Base-by-base conservation (phyloP, 2,113 vertebrate genomes). In the Oostethus manadensis region DNA sequence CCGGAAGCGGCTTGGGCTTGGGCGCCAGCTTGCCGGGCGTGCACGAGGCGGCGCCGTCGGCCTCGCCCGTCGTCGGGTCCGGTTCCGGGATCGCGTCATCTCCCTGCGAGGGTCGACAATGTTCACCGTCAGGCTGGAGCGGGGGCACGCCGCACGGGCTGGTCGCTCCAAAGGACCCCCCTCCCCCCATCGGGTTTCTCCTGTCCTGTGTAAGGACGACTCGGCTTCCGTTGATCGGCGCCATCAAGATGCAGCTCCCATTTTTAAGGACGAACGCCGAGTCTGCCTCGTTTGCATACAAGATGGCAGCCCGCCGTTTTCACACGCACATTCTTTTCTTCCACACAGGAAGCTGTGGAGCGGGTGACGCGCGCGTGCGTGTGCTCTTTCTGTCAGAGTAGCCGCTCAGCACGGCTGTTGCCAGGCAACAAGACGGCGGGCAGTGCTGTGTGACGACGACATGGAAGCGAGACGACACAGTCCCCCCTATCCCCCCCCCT, bases 1-100 rank as follows among this genome's bases (percentile, higher is more conserved):
- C 95, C 67, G 85, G 85, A 22, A 90, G 88, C 55, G 91, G 92
- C 76, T 95, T 96, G 84, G 92, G 93, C 74, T 95, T 98, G 60
- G 92, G 85, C 68, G 92, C 93, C 1, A 91, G 93, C 71, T 93
- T 89, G 80, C 90, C 93, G 29, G 86, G 88, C 84, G 94, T 94
- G 82, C 87, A 92, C 48, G 89, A 76, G 46, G 89, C 84, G 51
- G 89, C 84, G 51, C 85, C 90, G 49, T 91, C 85, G 62, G 92
- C 86, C 80, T 95, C 92, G 66, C 93, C 94, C 58, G 84, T 90
- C 88, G 77, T 84, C 16, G 82, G 83, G 68, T 93, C 92, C 79
- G 89, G 86, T 58, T 90, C 87, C 72, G 89, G 71, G 49, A 75
- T 82, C 61, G 79, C 76, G 91, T 81, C 92, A 84, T 93, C 94